A percentile compares a stretch with the other conserved stretches of the same genome.
phyloP scores from a whole-genome alignment of 2,797 vertebrate genomes.

The Margarornis squamiger region DNA sequence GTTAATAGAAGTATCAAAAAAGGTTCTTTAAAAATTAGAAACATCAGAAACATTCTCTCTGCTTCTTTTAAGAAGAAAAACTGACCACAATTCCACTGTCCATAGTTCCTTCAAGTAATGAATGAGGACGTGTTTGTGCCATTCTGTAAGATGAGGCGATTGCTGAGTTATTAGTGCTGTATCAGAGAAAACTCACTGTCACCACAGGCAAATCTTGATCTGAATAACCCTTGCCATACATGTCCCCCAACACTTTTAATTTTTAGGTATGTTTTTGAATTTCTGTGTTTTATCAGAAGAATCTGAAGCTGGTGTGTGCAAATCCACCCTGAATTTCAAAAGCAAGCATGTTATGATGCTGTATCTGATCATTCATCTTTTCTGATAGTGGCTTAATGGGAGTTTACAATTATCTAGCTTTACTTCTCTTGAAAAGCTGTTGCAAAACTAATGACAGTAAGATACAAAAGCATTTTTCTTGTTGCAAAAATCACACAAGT shows the following conservation, averaged over 20 bases:
- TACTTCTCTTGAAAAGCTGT: slow-evolving; percentile 28
- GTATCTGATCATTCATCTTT: slow-evolving; percentile 27
- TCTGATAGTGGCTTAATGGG: slow-evolving; percentile 39
- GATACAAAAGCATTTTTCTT: slow-evolving; percentile 60
- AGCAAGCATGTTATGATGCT: neutral
- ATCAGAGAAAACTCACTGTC: neutral
- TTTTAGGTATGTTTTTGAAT: neutral
- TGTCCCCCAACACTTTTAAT: neutral
- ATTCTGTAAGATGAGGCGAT: neutral
- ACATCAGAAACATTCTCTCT: neutral
- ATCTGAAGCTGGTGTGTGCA: slow-evolving; percentile 29
- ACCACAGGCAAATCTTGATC: neutral
- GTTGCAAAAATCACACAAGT: slow-evolving; percentile 58
- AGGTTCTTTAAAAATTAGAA: neutral
- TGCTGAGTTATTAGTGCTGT: neutral
- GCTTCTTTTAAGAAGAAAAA: slow-evolving; percentile 31
- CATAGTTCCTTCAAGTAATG: neutral
- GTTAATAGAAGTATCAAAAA: neutral
- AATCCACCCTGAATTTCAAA: slow-evolving; percentile 38
- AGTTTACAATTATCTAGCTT: slow-evolving; percentile 44
- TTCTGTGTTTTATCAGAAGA: neutral
- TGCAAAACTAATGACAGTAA: slow-evolving; percentile 44
- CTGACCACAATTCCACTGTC: neutral
- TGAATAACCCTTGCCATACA: neutral
- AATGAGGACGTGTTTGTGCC: neutral